Base-by-base conservation (phyloP, 2,888 invertebrate species). In the Drosophila mulleri region DNA sequence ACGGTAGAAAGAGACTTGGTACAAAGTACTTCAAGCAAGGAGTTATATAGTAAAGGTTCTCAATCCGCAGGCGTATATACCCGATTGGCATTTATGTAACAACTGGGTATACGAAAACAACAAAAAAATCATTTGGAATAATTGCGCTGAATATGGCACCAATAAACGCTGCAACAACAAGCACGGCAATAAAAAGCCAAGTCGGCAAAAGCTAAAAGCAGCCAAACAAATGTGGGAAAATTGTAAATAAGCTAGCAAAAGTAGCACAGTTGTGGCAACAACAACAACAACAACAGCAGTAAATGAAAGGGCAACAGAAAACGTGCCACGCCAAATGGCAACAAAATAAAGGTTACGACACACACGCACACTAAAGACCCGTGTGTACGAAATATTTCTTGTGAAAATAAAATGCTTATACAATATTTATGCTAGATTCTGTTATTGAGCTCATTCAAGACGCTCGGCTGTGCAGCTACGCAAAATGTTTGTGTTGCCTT, bases 171-270 rank as follows among this genome's bases (percentile, higher is more conserved):
- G 61, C 58, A 68, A 23, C 53, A 65, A 35, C 54, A 60, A 78
- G 65, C 59, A 42, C 16, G 42, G 58, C 67, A 29, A 77, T 57
- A 69, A 62, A 71, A 60, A 60, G 66, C 50, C 50, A 69, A 64
- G 61, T 72, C 58, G 66, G 68, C 72, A 69, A 57, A 64, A 75
- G 58, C 67, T 59, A 64, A 80, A 71, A 64, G 72, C 75, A 63
- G 50, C 61, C 48, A 20, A 68, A 58, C 57, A 74, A 84, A 84
- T 82, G 80, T 82, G 78, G 72, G 80, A 80, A 84, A 80, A 61
- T 74, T 79, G 72, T 77, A 77, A 80, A 82, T 84, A 82, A 77
- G 67, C 60, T 52, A 68, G 62, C 56, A 71, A 81, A 83, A 76
- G 74, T 81, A 62, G 76, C 83, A 78, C 80, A 78, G 58, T 57